phyloP scores from a whole-genome alignment of 2,888 invertebrate species.

The Hermaeophaga mercurialis region DNA sequence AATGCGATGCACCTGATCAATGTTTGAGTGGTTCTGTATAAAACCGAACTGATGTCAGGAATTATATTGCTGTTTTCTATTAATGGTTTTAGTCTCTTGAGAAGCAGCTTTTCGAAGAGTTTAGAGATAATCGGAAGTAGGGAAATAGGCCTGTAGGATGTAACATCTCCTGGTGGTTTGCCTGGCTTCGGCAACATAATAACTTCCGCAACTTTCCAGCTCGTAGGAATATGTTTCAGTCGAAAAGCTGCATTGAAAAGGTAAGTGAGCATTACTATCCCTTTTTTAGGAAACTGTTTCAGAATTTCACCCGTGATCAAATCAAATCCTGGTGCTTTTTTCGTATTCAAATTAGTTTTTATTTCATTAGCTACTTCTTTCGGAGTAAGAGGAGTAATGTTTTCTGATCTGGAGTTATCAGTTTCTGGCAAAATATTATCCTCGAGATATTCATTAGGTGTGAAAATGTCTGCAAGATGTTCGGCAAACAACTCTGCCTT shows the following conservation, averaged over 20 bases:
- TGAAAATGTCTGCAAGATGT: neutral
- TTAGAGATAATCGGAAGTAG: neutral
- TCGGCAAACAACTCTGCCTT: neutral
- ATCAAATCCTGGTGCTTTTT: constrained; percentile 1
- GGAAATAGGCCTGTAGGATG: neutral
- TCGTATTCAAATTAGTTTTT: no score
- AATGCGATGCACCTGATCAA: neutral
- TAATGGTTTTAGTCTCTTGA: neutral
- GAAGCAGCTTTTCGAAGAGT: no score
- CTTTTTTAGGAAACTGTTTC: no score
- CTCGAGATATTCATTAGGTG: no score
- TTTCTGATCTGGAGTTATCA: no score
- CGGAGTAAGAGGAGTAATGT: no score
- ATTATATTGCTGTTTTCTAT: neutral
- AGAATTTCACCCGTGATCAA: neutral
- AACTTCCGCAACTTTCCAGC: neutral
- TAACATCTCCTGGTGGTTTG: neutral
- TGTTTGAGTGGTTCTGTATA: neutral
- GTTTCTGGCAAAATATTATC: neutral
- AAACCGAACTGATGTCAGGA: neutral
- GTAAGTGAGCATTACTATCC: neutral
- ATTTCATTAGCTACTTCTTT: no score
- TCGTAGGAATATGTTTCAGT: no score
- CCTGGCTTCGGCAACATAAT: neutral
- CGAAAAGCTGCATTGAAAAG: neutral